Conservation (phyloP, 1,140 invertebrate species). For the Zaprionus ornatus region DNA sequence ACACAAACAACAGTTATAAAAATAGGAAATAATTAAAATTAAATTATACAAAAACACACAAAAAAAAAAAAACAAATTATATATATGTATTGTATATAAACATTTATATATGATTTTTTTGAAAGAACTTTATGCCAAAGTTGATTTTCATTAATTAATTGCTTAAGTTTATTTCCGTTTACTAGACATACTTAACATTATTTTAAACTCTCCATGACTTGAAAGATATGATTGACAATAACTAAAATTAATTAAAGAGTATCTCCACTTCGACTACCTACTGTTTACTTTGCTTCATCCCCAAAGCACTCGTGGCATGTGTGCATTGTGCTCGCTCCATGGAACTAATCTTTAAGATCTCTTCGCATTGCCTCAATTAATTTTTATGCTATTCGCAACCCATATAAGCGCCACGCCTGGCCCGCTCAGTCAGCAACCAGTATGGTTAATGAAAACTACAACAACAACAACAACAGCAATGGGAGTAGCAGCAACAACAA, state of each 20-base stretch:
- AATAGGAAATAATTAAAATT: not conserved
- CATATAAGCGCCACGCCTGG: slow-evolving; percentile 52
- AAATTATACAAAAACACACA: too few relatives aligned
- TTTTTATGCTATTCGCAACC: slow-evolving; percentile 64
- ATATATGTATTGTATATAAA: too few relatives aligned
- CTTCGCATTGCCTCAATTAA: slow-evolving; percentile 61
- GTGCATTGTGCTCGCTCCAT: slow-evolving; percentile 24
- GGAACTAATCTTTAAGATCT: slow-evolving; percentile 61
- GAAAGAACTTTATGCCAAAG: too few relatives aligned
- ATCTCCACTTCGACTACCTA: not conserved
- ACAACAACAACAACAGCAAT: slow-evolving; percentile 2
- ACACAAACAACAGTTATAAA: not conserved
- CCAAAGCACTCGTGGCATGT: not conserved
- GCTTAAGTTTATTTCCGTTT: too few relatives aligned
- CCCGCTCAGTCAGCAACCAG: slow-evolving; percentile 31
- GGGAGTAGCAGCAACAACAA: slow-evolving; percentile 18
- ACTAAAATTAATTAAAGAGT: not conserved
- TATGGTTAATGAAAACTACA: slow-evolving; percentile 53
- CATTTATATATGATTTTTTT: too few relatives aligned
- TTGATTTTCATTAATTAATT: too few relatives aligned
- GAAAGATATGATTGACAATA: not conserved
- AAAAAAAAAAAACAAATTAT: too few relatives aligned
- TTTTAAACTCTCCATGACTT: too few relatives aligned
- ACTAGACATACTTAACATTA: too few relatives aligned
- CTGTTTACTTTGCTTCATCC: not conserved